Base-by-base conservation (phyloP, 2,888 invertebrate genomes). In the Callyntrura sp. region DNA sequence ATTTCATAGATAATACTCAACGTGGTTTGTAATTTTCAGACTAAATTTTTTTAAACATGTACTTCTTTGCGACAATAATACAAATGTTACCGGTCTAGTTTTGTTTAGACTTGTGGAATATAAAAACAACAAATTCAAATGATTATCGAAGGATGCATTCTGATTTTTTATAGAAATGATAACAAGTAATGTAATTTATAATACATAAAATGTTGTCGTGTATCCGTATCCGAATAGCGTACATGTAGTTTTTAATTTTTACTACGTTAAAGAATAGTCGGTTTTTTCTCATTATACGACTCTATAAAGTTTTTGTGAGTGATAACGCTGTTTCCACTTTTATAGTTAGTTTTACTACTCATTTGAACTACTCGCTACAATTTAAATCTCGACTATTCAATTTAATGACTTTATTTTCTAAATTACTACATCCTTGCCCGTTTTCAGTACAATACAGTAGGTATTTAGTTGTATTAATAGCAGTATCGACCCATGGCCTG, bases 11-110 rank as follows among this genome's bases (percentile, higher is more conserved):
- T 90, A 90, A 90, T 90, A 85, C 85, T 85, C 90, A 85, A 90
- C 68, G 90, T 90, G 90, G 90, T 90, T 90, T 90, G 90, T 90
- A 84, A 79, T 84, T 78, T 70, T 82, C 79, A 79, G 83, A 88
- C 83, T 88, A 88, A 86, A 43, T 78, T 68, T 68, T 78, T 28
- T 70, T 84, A 81, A 68, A 57, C 51, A 57, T 57, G 57, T 60
- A 57, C 60, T 20, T 55, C 20, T 79, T 60, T 79, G 79, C 57
- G 79, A 79, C 79, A 79, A 43, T 76, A 79, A 79, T 79, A 79
- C 79, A 57, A 79, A 79, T 35, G 20, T 79, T 79, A 79, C 79
- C 79, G 79, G 79, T 79, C 79, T 28, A 55, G 51, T 57, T 20
- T 35, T 35, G 2, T 35, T 76, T 76, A 48, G 35, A 76, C 68